phyloP scores from a whole-genome alignment of 1,140 invertebrate species.

The Rhagoletis zephyria region DNA sequence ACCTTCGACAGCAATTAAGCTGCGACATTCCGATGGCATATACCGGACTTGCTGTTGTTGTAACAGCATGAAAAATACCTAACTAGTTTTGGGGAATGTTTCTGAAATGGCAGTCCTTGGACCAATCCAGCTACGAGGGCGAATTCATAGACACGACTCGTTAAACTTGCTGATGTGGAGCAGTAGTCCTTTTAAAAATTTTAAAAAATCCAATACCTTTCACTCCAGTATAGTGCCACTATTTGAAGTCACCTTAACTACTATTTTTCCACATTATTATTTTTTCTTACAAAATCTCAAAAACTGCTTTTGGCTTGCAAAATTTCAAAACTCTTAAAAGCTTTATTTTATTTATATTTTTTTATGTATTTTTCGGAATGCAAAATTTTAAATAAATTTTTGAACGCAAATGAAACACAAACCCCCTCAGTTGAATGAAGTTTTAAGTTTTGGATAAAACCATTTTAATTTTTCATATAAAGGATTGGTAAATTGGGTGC shows the following conservation, averaged over 20 bases:
- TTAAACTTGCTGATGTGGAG: no score
- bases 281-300: slow-evolving; percentile 53
- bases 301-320: slow-evolving; percentile 56
- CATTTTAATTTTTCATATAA: slow-evolving; percentile 56
- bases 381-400: slow-evolving; percentile 15
- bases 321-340: slow-evolving; percentile 15
- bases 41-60: no score
- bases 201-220: no score
- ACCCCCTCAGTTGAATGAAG: neutral
- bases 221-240: neutral
- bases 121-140: no score
- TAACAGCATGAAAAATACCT: no score
- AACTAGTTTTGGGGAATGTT: no score
- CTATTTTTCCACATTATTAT: slow-evolving; percentile 60
- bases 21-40: no score
- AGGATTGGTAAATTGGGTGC: slow-evolving; percentile 73
- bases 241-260: neutral
- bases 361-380: slow-evolving; percentile 27
- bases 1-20: no score
- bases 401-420: neutral
- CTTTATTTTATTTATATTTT: neutral
- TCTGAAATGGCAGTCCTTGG: no score
- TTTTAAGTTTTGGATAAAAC: neutral
- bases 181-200: no score
- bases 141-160: no score